These are phyloP conservation scores for Tuberolachnus salignus DNA, from an alignment of 2,888 invertebrate species.

Conservation along the genomic window DNA sequence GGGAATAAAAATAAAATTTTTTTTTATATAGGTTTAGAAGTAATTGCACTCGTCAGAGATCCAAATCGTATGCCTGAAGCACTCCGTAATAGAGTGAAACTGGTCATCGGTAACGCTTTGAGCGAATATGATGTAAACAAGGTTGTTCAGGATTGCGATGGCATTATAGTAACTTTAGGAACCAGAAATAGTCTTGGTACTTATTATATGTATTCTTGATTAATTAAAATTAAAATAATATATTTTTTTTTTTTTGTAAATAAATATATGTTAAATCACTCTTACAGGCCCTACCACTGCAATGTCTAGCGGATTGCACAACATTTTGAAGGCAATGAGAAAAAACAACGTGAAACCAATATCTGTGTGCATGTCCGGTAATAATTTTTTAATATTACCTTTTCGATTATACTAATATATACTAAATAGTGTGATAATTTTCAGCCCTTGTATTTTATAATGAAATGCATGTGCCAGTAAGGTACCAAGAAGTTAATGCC, in stretches of 20 bases:
- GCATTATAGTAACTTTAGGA: constrained; percentile 77
- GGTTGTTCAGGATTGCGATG: constrained; percentile 74
- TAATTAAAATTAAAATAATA: too few species aligned
- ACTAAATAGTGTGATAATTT: constrained; percentile 57
- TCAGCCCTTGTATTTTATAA: constrained; percentile 78
- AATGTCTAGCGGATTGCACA: constrained; percentile 79
- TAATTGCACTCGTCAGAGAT: constrained; percentile 77
- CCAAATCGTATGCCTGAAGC: constrained; percentile 73
- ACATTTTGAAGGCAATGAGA: constrained; percentile 82
- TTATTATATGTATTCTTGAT: too few species aligned
- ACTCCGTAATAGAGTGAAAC: constrained; percentile 72
- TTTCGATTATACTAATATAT: neutral
- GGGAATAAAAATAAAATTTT: neutral
- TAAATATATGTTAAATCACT: neutral
- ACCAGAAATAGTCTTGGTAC: constrained; percentile 74
- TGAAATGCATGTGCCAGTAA: constrained; percentile 75
- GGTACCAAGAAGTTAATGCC: constrained; percentile 74
- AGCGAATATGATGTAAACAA: constrained; percentile 75
- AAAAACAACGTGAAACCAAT: constrained; percentile 71
- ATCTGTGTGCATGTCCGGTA: constrained; percentile 75
- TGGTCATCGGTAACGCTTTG: constrained; percentile 76
- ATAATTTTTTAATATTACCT: constrained; percentile 31
- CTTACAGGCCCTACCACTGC: constrained; percentile 73
- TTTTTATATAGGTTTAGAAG: constrained; percentile 69
- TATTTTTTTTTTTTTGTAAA: too few species aligned